A percentile compares a stretch with the other conserved stretches of the same genome.
These are phyloP conservation scores for Macropis europaea DNA, from an alignment of 2,888 invertebrate species.

Conservation along the genomic window DNA sequence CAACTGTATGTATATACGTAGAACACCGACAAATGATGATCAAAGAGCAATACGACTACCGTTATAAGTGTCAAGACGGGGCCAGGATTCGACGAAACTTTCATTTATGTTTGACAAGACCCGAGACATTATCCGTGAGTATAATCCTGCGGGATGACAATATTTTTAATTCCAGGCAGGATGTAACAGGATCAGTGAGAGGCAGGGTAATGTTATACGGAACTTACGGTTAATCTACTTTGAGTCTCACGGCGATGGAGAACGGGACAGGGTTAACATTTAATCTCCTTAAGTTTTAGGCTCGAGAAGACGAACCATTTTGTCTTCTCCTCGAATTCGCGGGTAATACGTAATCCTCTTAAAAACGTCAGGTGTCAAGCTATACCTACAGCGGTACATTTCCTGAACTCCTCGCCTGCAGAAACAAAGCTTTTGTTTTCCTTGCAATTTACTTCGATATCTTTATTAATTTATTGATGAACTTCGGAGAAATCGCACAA, in stretches of 20 bases:
- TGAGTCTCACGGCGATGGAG: conserved; percentile 57
- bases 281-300: conserved; percentile 76
- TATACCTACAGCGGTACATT: conserved; percentile 25
- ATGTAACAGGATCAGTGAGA: conserved; percentile 76
- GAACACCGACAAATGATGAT: neutral
- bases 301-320: conserved; percentile 66
- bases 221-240: conserved; percentile 74
- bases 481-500: too few species aligned
- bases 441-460: neutral
- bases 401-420: conserved; percentile 21
- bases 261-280: conserved; percentile 70
- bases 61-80: conserved; percentile 37
- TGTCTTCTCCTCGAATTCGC: conserved; percentile 67
- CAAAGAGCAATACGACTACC: conserved; percentile 23
- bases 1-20: too few species aligned
- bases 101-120: conserved; percentile 72
- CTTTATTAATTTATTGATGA: too few species aligned
- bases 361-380: conserved; percentile 68
- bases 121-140: conserved; percentile 71
- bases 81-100: conserved; percentile 62
- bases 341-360: conserved; percentile 72
- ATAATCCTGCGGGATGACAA: conserved; percentile 76
- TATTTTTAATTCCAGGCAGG: conserved; percentile 77
- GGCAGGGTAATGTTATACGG: conserved; percentile 75
- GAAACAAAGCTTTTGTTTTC: neutral